phyloP scores from a whole-genome alignment of 2,888 invertebrate species.

The Therioaphis trifolii region DNA sequence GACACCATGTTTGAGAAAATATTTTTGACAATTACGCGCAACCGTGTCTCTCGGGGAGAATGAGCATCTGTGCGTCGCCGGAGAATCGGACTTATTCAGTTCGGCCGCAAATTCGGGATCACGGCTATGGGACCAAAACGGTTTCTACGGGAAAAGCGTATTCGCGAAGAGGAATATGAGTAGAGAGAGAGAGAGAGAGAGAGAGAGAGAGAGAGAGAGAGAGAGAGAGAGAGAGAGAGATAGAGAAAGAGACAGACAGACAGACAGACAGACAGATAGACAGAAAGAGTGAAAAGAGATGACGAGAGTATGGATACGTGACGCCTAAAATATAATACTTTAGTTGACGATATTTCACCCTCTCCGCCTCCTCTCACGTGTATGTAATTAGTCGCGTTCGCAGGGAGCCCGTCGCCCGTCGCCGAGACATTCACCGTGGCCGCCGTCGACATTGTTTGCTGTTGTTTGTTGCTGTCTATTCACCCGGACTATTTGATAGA shows the following conservation, averaged over 20 bases:
- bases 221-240: background rate
- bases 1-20: too few relatives aligned
- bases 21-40: too few relatives aligned
- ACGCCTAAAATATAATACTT: background rate
- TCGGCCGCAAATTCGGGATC: too few relatives aligned
- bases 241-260: background rate
- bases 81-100: too few relatives aligned
- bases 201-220: background rate
- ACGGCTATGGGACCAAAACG: too few relatives aligned
- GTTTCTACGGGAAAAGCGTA: too few relatives aligned
- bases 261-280: background rate
- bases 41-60: too few relatives aligned
- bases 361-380: background rate
- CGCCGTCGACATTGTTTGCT: conserved; percentile 13
- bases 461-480: conserved; percentile 14
- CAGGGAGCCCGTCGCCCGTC: background rate
- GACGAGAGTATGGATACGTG: too few relatives aligned
- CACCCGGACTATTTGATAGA: conserved; percentile 43
- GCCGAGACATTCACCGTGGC: background rate
- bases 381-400: background rate
- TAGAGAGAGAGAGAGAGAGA: too few relatives aligned
- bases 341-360: background rate
- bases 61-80: too few relatives aligned
- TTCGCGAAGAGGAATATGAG: too few relatives aligned
- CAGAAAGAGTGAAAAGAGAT: background rate